Evolutionary conservation across 1,140 invertebrate species (phyloP), one percentile per base, ranked within the genome.

Genomic region (Ganaspis sp.): DNA sequence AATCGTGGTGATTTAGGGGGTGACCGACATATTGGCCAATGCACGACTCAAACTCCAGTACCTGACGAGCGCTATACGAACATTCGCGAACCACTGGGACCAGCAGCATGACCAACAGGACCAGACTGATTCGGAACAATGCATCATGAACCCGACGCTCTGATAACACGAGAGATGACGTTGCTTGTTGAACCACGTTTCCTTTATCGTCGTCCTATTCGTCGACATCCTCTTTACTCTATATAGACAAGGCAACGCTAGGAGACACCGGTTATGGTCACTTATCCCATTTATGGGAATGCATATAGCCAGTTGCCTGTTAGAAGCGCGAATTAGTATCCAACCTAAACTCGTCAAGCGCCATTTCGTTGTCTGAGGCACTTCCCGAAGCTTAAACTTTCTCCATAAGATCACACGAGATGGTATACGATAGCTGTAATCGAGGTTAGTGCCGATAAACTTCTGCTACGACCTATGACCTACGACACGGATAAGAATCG

Each of bases 1-100:
- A 80, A 80, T 80, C 78, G 72, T 42, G 64, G 78, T 80, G 78
- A 80, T 80, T 80, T 80, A 80, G 58, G 49, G 73, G 40, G 69
- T 76, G 78, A 71, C 78, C 78, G 74, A 80, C 78, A 76, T 80
- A 80, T 80, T 80, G 78, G 74, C 49, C 45, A 72, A 72, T 64
- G 58, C 58, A 64, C 9, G 21, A 15, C 54, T 58, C 54, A 58
- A 58, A 58, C 54, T 58, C 23, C 58, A 64, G 23, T 64, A 64
- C 58, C 58, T 64, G 58, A 29, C 58, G 58, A 64, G 58, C 12
- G 11, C 9, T 64, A 64, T 64, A 29, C 58, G 58, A 64, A 64
- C 58, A 64, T 64, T 64, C 58, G 58, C 58, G 58, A 64, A 64
- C 21, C 58, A 64, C 26, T 29, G 12, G 12, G 26, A 29, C 12